Evolutionary conservation across 2,888 invertebrate species (phyloP), one percentile per base, ranked within the genome.

Genomic region (Euplexia lucipara): DNA sequence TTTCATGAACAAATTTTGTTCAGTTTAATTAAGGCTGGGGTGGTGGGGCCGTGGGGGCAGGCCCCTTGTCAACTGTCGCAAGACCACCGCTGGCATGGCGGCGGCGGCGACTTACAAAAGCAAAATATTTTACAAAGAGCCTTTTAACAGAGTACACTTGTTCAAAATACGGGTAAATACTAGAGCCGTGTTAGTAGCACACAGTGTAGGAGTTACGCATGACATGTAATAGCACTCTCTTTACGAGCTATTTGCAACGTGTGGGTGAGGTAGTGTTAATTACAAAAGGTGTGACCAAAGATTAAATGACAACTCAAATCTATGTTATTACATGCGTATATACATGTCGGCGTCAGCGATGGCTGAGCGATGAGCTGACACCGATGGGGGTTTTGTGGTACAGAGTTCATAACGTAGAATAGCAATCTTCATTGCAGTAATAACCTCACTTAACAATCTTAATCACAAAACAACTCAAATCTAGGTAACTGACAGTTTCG

Each of bases 71-170:
- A 72, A 56, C 52, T 73, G 77, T 64, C 78, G 73, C 42, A 30
- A 48, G 63, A 44, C 44, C 56, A 41, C 52, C 34, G 41, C 14
- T 26, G 44, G 51, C 20, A 35, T 45, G 65, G 39, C 47, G 56
- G 47, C 32, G 14, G 57, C 51, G 59, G 63, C 53, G 56, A 72
- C 67, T 67, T 63, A 82, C 80, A 65, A 73, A 72, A 75, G 75
- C 71, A 65, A 78, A 75, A 80, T 78, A 80, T 78, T 80, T 75
- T 54, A 80, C 83, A 81, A 75, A 80, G 75, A 75, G 60, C 75
- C 65, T 78, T 82, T 70, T 65, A 62, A 59, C 62, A 53, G 54
- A 58, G 52, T 65, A 70, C 42, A 69, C 70, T 63, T 63, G 66
- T 64, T 67, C 53, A 49, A 71, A 78, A 63, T 70, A 66, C 44